These are phyloP conservation scores for Falco peregrinus DNA, from an alignment of 2,797 vertebrate genomes.

Conservation along the genomic window DNA sequence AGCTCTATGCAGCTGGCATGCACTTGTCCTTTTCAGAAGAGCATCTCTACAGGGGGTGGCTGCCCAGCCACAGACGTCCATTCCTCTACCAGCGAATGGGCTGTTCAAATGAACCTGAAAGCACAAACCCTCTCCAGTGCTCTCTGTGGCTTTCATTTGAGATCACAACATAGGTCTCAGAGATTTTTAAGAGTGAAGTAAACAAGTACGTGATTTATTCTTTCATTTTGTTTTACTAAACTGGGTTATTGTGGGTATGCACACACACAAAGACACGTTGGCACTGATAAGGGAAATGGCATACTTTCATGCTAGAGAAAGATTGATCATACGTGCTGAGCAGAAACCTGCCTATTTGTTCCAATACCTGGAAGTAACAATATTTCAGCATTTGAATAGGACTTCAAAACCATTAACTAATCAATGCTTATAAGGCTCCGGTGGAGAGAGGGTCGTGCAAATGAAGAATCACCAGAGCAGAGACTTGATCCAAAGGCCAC, in stretches of 20 bases:
- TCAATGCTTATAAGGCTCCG: slow-evolving; percentile 30
- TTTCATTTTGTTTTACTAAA: not conserved
- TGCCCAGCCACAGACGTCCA: not conserved
- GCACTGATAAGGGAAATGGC: not conserved
- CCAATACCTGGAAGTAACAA: not conserved
- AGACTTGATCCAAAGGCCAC: slow-evolving; percentile 2
- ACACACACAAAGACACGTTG: not conserved
- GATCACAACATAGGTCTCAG: not conserved
- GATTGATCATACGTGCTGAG: not conserved
- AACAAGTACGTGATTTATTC: not conserved
- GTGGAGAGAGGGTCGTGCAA: not conserved
- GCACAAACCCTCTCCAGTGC: not conserved
- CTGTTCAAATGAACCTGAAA: not conserved
- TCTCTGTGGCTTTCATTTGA: not conserved
- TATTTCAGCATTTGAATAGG: slow-evolving; percentile 31
- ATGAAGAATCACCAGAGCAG: not conserved
- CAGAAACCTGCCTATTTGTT: not conserved
- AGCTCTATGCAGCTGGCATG: not conserved
- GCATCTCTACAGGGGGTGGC: not conserved
- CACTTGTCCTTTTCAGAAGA: not conserved
- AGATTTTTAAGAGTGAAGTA: not conserved
- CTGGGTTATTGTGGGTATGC: not conserved
- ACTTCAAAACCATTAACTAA: slow-evolving; percentile 49
- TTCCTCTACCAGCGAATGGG: not conserved
- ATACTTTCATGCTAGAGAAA: not conserved